Conservation (phyloP, 2,797 vertebrate species). For the Kryptolebias ocellatus region DNA sequence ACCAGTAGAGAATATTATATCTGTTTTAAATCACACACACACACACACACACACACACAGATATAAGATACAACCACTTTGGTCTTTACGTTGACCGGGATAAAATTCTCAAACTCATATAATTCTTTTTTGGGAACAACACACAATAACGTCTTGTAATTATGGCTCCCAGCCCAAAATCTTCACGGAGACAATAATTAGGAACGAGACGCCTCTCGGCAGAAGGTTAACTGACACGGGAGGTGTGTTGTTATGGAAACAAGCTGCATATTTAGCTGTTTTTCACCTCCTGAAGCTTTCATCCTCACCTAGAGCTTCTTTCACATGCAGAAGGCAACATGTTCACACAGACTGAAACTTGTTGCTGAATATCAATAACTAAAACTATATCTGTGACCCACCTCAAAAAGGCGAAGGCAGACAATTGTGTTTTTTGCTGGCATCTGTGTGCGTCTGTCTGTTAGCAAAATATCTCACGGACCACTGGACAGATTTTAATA, state of each 20-base stretch:
- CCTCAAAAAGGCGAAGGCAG: no score
- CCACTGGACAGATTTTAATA: no score
- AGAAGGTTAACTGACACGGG: conserved; percentile 27
- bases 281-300: neutral
- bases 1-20: no score
- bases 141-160: neutral
- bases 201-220: conserved; percentile 21
- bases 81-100: neutral
- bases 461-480: no score
- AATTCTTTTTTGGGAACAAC: neutral
- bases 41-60: neutral
- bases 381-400: no score
- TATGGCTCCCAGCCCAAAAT: conserved; percentile 8
- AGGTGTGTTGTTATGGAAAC: conserved; percentile 56
- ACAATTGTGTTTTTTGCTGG: no score
- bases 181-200: conserved; percentile 1
- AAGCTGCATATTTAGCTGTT: conserved; percentile 17
- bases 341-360: neutral
- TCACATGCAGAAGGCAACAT: neutral
- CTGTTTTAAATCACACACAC: neutral
- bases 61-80: neutral
- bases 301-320: conserved; percentile 8
- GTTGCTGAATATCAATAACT: neutral
- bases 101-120: neutral
- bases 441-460: no score